Percentiles rank a stretch among this genome's conserved stretches.
Conservation (phyloP, 2,797 vertebrate genomes). For the Neosilurus mollespiculum region DNA sequence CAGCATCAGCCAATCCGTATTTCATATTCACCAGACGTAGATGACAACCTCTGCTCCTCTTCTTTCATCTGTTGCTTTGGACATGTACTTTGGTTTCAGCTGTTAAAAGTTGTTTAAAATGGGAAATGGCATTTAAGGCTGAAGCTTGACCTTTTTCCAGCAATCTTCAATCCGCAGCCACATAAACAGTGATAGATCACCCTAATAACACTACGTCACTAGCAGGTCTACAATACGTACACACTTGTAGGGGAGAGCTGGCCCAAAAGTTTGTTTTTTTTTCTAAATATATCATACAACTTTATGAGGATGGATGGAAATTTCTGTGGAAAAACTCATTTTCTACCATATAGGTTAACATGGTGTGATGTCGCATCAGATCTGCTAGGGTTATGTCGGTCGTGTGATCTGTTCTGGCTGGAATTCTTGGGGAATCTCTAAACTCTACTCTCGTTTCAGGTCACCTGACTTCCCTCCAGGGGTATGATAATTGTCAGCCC, state of each 20-base stretch:
- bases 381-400: too few relatives aligned
- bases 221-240: constrained; percentile 17
- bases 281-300: too few relatives aligned
- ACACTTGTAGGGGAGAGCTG: not conserved
- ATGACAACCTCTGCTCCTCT: constrained; percentile 31
- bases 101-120: constrained; percentile 61
- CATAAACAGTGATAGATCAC: constrained; percentile 56
- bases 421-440: too few relatives aligned
- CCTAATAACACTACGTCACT: constrained; percentile 34
- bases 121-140: constrained; percentile 61
- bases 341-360: not conserved
- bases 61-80: constrained; percentile 50
- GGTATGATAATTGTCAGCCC: too few relatives aligned
- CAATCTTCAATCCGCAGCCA: constrained; percentile 53
- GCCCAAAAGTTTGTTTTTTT: not conserved
- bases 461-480: too few relatives aligned
- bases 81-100: constrained; percentile 46
- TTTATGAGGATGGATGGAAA: not conserved
- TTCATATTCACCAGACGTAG: constrained; percentile 45
- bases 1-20: constrained; percentile 45
- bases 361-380: too few relatives aligned
- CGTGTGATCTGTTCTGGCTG: too few relatives aligned
- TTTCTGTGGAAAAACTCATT: not conserved
- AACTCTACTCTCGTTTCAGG: too few relatives aligned
- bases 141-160: constrained; percentile 59